Percentiles rank a stretch among this genome's conserved stretches.
These are phyloP conservation scores for Hydrozoanthus gracilis DNA, from an alignment of 92 coral and sea anemone species.

Conservation along the genomic window DNA sequence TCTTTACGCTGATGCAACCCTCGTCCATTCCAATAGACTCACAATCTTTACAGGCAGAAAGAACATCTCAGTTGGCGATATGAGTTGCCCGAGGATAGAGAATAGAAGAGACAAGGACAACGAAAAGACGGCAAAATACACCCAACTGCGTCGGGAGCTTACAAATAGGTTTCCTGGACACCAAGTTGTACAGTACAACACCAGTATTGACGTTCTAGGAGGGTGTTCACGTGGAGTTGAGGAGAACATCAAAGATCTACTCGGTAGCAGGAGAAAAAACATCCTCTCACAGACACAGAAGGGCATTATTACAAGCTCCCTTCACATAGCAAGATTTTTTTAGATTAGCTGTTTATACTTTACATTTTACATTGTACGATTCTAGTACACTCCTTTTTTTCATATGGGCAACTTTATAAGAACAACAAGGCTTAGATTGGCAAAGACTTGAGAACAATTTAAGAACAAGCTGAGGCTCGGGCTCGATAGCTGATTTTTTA, in stretches of 20 bases:
- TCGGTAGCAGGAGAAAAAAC: not conserved
- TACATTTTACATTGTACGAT: too few species aligned
- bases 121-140: not conserved
- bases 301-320: not conserved
- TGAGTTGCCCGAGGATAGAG: not conserved
- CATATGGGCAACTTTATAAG: too few species aligned
- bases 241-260: not conserved
- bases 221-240: not conserved
- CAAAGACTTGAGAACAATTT: too few species aligned
- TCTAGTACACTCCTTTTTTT: too few species aligned
- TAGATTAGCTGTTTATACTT: too few species aligned
- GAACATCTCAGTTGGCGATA: not conserved
- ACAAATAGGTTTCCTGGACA: not conserved
- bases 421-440: too few species aligned
- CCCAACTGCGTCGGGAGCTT: not conserved
- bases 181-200: not conserved
- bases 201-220: not conserved
- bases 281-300: not conserved
- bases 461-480: too few species aligned
- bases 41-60: not conserved
- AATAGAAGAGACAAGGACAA: not conserved
- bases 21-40: not conserved
- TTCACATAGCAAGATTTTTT: too few species aligned
- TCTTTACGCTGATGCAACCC: not conserved
- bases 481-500: too few species aligned